Evolutionary conservation across 2,888 invertebrate species (phyloP).

Genomic region (Nomada flava): DNA sequence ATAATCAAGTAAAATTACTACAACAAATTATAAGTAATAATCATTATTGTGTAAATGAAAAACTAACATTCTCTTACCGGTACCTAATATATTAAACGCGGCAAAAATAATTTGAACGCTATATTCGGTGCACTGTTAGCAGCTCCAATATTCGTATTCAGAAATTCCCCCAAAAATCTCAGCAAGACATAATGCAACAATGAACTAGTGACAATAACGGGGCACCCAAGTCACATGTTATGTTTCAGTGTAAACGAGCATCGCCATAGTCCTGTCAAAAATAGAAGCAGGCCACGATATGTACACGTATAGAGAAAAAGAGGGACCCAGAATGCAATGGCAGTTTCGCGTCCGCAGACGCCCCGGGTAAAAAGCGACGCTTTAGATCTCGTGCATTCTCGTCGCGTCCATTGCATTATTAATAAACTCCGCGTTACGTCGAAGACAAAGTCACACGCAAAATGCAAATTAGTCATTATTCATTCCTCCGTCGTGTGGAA

Average conservation of each 20-base stretch:
- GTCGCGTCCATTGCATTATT: constrained; percentile 77
- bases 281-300: not conserved
- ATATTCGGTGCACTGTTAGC: too few species aligned
- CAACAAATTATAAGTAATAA: too few species aligned
- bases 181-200: too few species aligned
- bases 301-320: not conserved
- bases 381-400: constrained; percentile 10
- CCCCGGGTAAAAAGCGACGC: not conserved
- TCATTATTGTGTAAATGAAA: too few species aligned
- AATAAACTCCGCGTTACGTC: constrained; percentile 76
- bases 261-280: not conserved
- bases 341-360: not conserved
- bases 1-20: too few species aligned
- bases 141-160: too few species aligned
- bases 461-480: constrained; percentile 79
- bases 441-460: constrained; percentile 79
- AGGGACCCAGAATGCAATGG: not conserved
- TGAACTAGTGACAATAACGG: too few species aligned
- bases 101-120: too few species aligned
- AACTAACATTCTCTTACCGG: too few species aligned
- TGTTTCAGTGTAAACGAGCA: not conserved
- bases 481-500: constrained; percentile 68
- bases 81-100: too few species aligned
- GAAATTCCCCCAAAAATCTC: too few species aligned
- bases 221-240: not conserved